These are phyloP conservation scores for Kryptolebias marmoratus DNA, from an alignment of 2,113 vertebrate genomes.

Conservation along the genomic window DNA sequence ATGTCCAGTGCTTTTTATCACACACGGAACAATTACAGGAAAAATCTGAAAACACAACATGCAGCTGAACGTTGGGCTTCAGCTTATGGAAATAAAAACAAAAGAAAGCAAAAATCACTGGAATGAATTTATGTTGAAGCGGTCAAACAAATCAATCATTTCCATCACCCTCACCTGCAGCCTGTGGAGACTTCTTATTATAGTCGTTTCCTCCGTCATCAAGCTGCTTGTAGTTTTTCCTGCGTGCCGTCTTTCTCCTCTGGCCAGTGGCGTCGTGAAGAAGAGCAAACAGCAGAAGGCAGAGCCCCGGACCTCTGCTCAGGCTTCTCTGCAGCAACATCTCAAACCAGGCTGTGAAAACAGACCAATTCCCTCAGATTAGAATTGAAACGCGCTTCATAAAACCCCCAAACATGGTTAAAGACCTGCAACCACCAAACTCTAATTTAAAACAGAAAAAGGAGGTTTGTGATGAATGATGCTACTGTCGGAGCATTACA, in stretches of 20 bases:
- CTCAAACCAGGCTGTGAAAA: constrained; percentile 37
- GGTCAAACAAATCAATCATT: no score
- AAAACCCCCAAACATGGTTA: background rate
- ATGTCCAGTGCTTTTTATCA: background rate
- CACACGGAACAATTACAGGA: background rate
- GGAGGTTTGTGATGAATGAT: no score
- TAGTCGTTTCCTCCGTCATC: constrained; percentile 70
- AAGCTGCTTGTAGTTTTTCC: constrained; percentile 64
- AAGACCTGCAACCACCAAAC: no score
- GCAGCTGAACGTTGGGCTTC: background rate
- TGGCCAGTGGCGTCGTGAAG: constrained; percentile 71
- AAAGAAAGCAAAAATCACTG: no score
- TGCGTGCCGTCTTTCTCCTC: constrained; percentile 72
- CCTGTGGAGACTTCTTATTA: constrained; percentile 37
- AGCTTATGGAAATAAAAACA: background rate
- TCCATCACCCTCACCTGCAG: background rate
- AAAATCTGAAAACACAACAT: background rate
- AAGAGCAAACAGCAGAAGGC: constrained; percentile 76
- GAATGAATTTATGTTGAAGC: no score
- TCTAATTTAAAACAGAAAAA: no score
- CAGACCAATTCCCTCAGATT: background rate
- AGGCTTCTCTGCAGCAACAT: constrained; percentile 73
- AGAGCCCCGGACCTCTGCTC: constrained; percentile 74
- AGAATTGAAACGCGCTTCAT: background rate
- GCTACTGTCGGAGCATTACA: no score